Evolutionary conservation across 2,888 invertebrate species (phyloP), one percentile per base, ranked within the genome.

Genomic region (Pyrocoelia pectoralis): DNA sequence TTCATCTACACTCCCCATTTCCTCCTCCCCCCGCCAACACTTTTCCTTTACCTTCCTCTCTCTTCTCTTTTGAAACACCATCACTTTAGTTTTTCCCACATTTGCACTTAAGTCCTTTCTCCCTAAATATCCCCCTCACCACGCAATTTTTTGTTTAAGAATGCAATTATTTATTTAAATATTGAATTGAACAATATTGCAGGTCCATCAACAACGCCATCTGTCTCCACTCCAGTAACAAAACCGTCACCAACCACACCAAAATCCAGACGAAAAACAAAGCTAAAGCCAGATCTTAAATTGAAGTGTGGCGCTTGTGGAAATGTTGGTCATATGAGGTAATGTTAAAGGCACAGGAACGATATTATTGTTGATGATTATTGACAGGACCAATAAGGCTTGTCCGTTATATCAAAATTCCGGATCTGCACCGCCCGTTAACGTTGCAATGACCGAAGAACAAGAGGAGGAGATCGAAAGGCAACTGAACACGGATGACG

Each of bases 301-400:
- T 84, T 98, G 64, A 91, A 97, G 85, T 98, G 98, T 82, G 97
- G 98, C 8, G 98, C 98, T 6, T 99, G 99, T 81, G 98, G 98
- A 6, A 94, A 92, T 78, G 90, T 90, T 4, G 89, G 89, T 0
- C 88, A 89, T 74, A 89, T 89, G 89, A 83, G 78, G 77, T 33
- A 33, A 33, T 33, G n/a, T 4, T 84, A n/a, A n/a, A n/a, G n/a
- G n/a, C n/a, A n/a, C n/a, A n/a, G n/a, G n/a, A n/a, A 71, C 2
- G 4, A 79, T 80, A 65, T 80, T 19, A 54, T 41, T 14, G 29
- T 15, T 33, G n/a, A n/a, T n/a, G n/a, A n/a, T n/a, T n/a, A n/a
- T n/a, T n/a, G n/a, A 57, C 73, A 79, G 97, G 56, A 99, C 98
- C 0, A 99, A 99, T 83, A 97, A 98, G 79, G 95, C 98, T 9